These are phyloP conservation scores for Drosophila kokeensis DNA, from an alignment of 2,888 invertebrate species.

Conservation along the genomic window DNA sequence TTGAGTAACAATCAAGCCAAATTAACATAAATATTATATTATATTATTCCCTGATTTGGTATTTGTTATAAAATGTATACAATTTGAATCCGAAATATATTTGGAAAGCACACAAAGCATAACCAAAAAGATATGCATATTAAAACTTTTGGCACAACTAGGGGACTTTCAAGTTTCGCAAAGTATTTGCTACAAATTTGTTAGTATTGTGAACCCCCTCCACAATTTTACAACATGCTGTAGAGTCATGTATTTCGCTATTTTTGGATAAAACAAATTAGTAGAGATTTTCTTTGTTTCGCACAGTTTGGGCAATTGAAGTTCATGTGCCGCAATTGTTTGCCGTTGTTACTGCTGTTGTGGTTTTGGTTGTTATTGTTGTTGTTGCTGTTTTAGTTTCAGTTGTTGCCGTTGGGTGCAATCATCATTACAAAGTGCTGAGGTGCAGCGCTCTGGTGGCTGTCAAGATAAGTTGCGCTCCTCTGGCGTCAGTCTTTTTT, in stretches of 20 bases:
- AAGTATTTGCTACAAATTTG: conserved; percentile 2
- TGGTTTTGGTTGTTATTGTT: neutral
- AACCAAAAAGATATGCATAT: neutral
- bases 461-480: conserved; percentile 54
- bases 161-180: neutral
- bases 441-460: conserved; percentile 57
- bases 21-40: neutral
- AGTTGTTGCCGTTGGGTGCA: conserved; percentile 48
- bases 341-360: conserved; percentile 14
- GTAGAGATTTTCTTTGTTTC: conserved; percentile 24
- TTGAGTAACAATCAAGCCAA: neutral
- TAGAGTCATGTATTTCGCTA: conserved; percentile 10
- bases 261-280: conserved; percentile 39
- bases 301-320: conserved; percentile 45
- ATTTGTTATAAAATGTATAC: neutral
- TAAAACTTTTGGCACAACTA: neutral
- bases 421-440: conserved; percentile 64
- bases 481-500: conserved; percentile 21
- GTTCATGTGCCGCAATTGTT: conserved; percentile 59
- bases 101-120: neutral
- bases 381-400: conserved; percentile 1
- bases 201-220: neutral
- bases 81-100: neutral
- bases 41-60: neutral
- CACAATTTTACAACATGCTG: neutral